A percentile compares a stretch with the other conserved stretches of the same genome.
phyloP scores from a whole-genome alignment of 2,113 vertebrate species.

The Sapajus apella region DNA sequence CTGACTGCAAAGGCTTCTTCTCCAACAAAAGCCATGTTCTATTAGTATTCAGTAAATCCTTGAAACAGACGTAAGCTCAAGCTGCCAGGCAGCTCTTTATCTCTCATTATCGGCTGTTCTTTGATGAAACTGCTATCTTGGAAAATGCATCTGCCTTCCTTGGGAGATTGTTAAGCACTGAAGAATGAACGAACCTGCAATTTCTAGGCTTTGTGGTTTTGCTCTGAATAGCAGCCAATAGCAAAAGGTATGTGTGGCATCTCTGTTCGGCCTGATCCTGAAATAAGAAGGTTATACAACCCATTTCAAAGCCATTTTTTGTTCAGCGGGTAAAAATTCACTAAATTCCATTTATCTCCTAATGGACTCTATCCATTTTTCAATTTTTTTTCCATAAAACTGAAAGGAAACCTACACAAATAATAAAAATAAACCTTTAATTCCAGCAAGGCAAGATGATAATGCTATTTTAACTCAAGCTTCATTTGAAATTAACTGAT shows the following conservation, averaged over 20 bases:
- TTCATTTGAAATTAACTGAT: background rate
- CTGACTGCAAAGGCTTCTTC: background rate
- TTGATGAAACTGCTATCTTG: slow-evolving; percentile 65
- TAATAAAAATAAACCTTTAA: background rate
- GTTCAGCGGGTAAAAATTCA: background rate
- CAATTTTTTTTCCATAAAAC: background rate
- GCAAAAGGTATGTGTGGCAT: background rate
- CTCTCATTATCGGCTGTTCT: slow-evolving; percentile 55
- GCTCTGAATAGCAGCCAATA: slow-evolving; percentile 28
- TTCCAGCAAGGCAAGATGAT: background rate
- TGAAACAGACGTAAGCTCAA: slow-evolving; percentile 20
- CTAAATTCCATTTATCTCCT: background rate
- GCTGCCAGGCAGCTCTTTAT: slow-evolving; percentile 46
- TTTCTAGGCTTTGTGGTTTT: slow-evolving; percentile 51
- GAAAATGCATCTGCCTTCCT: slow-evolving; percentile 59
- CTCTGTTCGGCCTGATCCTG: background rate
- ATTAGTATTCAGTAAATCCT: slow-evolving; percentile 50
- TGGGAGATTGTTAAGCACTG: slow-evolving; percentile 15
- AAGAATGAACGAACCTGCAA: slow-evolving; percentile 34
- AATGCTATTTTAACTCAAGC: background rate
- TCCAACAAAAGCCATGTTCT: slow-evolving; percentile 23
- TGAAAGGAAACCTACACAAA: background rate
- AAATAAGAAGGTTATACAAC: slow-evolving; percentile 25
- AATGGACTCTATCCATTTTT: background rate
- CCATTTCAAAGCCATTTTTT: slow-evolving; percentile 2